Base-by-base conservation (phyloP, 1,140 invertebrate species). In the Diprion similis region DNA sequence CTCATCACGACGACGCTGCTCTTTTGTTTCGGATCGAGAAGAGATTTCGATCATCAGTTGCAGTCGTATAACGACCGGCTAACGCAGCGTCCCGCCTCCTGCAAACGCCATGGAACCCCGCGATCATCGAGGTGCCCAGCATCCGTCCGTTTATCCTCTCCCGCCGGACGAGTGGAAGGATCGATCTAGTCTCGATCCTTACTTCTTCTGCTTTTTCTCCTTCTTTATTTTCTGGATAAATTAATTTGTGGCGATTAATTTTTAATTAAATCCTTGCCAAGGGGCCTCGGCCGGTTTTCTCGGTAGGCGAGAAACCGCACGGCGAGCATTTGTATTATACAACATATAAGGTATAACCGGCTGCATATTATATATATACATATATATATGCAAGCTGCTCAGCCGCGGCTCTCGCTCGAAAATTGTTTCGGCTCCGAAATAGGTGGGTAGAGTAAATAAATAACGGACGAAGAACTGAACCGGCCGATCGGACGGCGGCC, bases 161-260 rank as follows among this genome's bases (percentile, higher is more conserved):
- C n/a, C 51, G 51, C 51, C n/a, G n/a, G 11, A 59, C n/a, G 11
- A 4, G 6, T 37, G 24, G 1, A 37, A 37, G 24, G 24, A 37
- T 37, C 24, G 6, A 37, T 37, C 24, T 3, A 37, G 24, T 37
- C 24, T 59, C n/a, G 51, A 59, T 59, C 51, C 51, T n/a, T n/a
- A n/a, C n/a, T 6, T 59, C 51, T 15, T 6, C n/a, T 59, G 1
- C 24, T 37, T 37, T 9, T 59, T 59, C 4, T 4, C 4, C 51
- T 15, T 9, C 51, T 59, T 59, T 9, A 3, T 59, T 59, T 59
- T 59, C 51, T 59, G 51, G 11, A 8, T 59, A 59, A 59, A 59
- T 59, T 59, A 59, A 59, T 59, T 59, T 59, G 51, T 59, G n/a
- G 11, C 51, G 51, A 59, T 59, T 59, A 59, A 59, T 59, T 59